Percentiles rank a stretch among this genome's conserved stretches.
Evolutionary conservation across 2,888 invertebrate species (phyloP).

Genomic region (Hyposoter didymator): DNA sequence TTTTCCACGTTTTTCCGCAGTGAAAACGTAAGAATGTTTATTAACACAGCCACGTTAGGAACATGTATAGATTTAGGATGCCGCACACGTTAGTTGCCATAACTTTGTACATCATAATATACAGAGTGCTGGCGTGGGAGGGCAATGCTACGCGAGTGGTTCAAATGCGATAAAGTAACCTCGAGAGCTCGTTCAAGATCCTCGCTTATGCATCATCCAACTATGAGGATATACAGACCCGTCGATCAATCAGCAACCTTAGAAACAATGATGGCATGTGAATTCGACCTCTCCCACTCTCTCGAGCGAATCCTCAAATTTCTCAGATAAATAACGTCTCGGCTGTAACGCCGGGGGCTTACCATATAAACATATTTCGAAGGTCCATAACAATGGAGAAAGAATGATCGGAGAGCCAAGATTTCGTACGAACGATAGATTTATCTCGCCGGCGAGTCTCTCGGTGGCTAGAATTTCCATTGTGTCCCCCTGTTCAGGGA

Average conservation of each 20-base stretch:
- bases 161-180: conserved; percentile 45
- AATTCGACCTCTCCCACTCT: conserved; percentile 62
- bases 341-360: conserved; percentile 8
- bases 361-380: conserved; percentile 63
- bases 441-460: conserved; percentile 52
- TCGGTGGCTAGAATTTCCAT: conserved; percentile 51
- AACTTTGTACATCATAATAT: conserved; percentile 13
- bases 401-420: conserved; percentile 53
- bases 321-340: conserved; percentile 40
- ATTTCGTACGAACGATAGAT: conserved; percentile 65
- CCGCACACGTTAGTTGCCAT: conserved; percentile 11
- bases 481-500: conserved; percentile 61
- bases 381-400: conserved; percentile 66
- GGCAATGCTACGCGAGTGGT: neutral
- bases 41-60: conserved; percentile 1
- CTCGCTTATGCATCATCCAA: conserved; percentile 14
- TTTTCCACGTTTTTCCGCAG: neutral
- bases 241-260: conserved; percentile 68
- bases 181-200: conserved; percentile 42
- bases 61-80: conserved; percentile 43
- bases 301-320: conserved; percentile 57
- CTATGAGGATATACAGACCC: conserved; percentile 34
- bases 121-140: conserved; percentile 8
- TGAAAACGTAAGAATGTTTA: neutral
- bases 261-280: conserved; percentile 64